Evolutionary conservation across 2,797 vertebrate species (phyloP).

Genomic region (Melanotaenia parkinsoni): DNA sequence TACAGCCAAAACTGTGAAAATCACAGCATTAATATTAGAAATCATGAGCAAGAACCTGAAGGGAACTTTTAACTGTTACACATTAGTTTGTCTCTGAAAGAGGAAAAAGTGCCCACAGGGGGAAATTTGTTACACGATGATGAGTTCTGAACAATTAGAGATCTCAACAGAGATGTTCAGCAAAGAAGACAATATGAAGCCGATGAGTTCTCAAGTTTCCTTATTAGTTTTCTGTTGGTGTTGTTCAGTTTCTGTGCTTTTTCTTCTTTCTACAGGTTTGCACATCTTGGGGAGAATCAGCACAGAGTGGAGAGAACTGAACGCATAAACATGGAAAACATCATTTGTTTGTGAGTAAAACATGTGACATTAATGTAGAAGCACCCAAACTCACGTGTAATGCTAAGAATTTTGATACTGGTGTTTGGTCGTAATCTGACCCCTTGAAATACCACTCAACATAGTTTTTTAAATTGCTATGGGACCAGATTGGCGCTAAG

Average conservation of each 20-base stretch:
- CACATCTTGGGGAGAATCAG: slow-evolving; percentile 91
- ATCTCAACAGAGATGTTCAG: slow-evolving; percentile 23
- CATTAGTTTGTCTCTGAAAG: slow-evolving; percentile 39
- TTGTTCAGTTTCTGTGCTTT: slow-evolving; percentile 9
- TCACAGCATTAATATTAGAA: slow-evolving; percentile 74
- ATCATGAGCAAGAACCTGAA: slow-evolving; percentile 61
- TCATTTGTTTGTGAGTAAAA: slow-evolving; percentile 91
- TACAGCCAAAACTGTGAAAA: slow-evolving; percentile 57
- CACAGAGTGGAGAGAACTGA: slow-evolving; percentile 87
- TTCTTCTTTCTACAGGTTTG: slow-evolving; percentile 84
- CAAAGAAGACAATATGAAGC: slow-evolving; percentile 6
- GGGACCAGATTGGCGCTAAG: slow-evolving; percentile 26
- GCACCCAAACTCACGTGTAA: slow-evolving; percentile 15
- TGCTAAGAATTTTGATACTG: background rate
- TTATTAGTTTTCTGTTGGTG: background rate
- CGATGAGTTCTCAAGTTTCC: background rate
- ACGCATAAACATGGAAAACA: slow-evolving; percentile 80
- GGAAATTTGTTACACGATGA: slow-evolving; percentile 33
- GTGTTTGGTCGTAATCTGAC: slow-evolving; percentile 2
- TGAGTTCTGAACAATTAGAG: slow-evolving; percentile 26
- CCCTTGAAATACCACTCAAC: slow-evolving; percentile 32
- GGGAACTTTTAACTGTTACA: slow-evolving; percentile 41
- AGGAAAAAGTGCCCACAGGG: slow-evolving; percentile 44
- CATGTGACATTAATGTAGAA: slow-evolving; percentile 13
- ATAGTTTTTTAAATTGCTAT: slow-evolving; percentile 12